phyloP scores from a whole-genome alignment of 1,140 invertebrate species.

The Adelges cooleyi region DNA sequence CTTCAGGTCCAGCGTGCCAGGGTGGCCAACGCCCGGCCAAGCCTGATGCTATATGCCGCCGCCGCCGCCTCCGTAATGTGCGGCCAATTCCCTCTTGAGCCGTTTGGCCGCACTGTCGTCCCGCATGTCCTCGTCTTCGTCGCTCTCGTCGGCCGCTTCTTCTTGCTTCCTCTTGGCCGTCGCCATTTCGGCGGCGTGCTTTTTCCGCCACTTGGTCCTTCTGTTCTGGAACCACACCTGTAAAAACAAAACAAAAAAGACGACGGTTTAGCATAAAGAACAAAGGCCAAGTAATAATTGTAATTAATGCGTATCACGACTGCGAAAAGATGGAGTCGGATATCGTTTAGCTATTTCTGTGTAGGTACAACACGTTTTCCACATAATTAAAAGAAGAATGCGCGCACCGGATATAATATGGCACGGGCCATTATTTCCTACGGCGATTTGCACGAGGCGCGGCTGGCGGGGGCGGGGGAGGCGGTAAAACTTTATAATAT shows the following conservation, averaged over 20 bases:
- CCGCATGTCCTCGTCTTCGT: conserved; percentile 44
- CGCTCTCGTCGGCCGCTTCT: conserved; percentile 67
- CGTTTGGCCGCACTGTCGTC: conserved; percentile 42
- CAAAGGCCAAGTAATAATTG: too few relatives aligned
- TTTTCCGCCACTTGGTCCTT: conserved; percentile 98
- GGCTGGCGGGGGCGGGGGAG: background rate
- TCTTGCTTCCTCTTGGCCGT: conserved; percentile 94
- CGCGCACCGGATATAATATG: too few relatives aligned
- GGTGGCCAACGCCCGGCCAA: conserved; percentile 17
- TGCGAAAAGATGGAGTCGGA: too few relatives aligned
- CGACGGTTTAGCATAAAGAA: too few relatives aligned
- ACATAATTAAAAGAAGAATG: too few relatives aligned
- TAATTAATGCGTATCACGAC: too few relatives aligned
- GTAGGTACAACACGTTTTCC: too few relatives aligned
- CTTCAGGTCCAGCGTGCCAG: conserved; percentile 18
- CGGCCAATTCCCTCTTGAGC: conserved; percentile 44
- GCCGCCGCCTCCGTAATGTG: conserved; percentile 36
- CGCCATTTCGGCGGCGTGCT: conserved; percentile 97
- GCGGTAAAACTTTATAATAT: conserved; percentile 16
- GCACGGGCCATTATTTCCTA: too few relatives aligned
- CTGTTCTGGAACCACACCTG: conserved; percentile 99
- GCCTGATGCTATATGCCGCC: conserved; percentile 34
- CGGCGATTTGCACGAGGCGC: too few relatives aligned
- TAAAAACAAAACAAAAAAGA: too few relatives aligned
- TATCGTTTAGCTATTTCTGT: too few relatives aligned